Conservation (phyloP, 2,888 invertebrate genomes). For the Acanthosoma haemorrhoidale region DNA sequence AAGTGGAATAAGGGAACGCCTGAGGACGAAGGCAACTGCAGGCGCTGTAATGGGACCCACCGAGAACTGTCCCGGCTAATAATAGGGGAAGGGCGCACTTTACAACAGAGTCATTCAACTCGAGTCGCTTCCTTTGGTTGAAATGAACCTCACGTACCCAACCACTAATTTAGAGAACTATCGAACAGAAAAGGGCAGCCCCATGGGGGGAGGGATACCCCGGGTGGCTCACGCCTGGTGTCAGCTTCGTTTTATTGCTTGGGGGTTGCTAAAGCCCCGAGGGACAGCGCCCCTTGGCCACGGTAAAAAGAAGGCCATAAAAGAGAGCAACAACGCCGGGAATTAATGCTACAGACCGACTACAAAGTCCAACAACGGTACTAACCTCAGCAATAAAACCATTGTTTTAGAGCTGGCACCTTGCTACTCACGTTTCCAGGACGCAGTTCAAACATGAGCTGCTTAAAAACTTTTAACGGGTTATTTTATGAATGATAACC, state of each 20-base stretch:
- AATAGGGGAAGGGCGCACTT: background rate
- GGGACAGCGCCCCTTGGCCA: background rate
- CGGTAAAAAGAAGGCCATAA: background rate
- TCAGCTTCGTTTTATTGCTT: background rate
- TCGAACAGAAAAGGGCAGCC: background rate
- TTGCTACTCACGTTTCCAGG: background rate
- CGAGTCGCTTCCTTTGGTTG: background rate
- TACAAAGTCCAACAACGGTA: background rate
- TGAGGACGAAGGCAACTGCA: too few species aligned
- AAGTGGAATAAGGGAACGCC: background rate
- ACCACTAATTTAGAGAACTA: background rate
- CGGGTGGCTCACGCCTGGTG: background rate
- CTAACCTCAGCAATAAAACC: background rate
- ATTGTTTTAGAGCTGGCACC: background rate
- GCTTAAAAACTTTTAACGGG: background rate
- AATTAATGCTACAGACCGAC: background rate
- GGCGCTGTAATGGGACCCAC: background rate
- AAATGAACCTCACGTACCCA: background rate
- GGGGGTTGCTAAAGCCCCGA: too few species aligned
- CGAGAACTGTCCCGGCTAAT: background rate
- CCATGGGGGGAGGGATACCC: background rate
- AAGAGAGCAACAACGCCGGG: background rate
- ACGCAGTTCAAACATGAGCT: background rate
- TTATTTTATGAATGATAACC: too few species aligned
- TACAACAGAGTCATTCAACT: background rate